Conservation (phyloP, 2,113 vertebrate species). For the Rhinoderma darwinii region DNA sequence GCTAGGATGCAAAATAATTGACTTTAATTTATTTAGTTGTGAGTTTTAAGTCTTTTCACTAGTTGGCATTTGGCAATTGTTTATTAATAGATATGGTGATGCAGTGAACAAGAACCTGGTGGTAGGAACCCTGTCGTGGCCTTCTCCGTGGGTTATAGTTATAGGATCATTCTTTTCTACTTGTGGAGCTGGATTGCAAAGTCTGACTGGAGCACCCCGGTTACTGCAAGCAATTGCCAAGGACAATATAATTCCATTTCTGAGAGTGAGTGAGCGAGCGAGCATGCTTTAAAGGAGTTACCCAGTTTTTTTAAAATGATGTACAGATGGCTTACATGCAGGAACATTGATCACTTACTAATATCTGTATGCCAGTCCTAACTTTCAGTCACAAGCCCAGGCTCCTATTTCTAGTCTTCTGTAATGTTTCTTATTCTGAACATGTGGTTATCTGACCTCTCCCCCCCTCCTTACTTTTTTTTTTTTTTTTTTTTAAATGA, state of each 20-base stretch:
- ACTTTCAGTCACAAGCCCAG: no score
- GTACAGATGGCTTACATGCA: no score
- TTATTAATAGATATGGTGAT: conserved; percentile 84
- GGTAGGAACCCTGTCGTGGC: conserved; percentile 95
- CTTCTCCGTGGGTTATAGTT: conserved; percentile 97
- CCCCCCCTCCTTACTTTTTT: no score
- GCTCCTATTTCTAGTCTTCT: no score
- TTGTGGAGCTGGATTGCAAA: conserved; percentile 91
- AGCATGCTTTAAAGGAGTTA: no score
- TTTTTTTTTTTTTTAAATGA: no score
- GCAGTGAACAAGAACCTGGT: conserved; percentile 89
- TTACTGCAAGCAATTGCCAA: conserved; percentile 96
- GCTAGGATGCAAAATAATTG: not conserved
- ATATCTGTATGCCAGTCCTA: no score
- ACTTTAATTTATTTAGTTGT: no score
- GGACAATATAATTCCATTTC: conserved; percentile 97
- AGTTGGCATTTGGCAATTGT: not conserved
- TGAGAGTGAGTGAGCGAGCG: conserved; percentile 76
- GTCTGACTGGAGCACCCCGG: conserved; percentile 91
- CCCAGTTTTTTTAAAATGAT: no score
- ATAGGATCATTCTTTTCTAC: conserved; percentile 98
- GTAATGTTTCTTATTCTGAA: no score
- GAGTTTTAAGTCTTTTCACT: not conserved
- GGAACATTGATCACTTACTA: no score
- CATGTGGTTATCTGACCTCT: no score